These are phyloP conservation scores for Hydropsyche tenuis DNA, from an alignment of 1,140 invertebrate genomes.

Conservation along the genomic window DNA sequence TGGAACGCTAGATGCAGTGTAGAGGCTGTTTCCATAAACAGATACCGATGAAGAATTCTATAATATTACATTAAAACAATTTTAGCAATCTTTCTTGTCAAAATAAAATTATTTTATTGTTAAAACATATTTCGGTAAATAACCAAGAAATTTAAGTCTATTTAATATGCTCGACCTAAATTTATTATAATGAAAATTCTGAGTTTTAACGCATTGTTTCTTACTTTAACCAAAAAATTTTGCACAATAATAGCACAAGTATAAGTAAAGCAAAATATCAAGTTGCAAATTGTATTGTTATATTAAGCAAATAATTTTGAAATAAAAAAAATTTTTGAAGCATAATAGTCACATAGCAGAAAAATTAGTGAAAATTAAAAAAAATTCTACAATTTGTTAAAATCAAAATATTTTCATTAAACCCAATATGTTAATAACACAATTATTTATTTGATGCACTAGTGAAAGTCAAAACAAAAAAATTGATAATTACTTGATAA, in stretches of 20 bases:
- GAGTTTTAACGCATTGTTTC: too few relatives aligned
- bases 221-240: too few relatives aligned
- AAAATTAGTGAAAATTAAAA: background rate
- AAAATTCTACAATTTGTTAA: background rate
- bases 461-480: background rate
- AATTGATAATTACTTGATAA: slow-evolving; percentile 41
- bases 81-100: slow-evolving; percentile 8
- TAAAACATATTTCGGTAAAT: too few relatives aligned
- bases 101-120: too few relatives aligned
- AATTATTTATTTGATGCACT: background rate
- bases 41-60: slow-evolving; percentile 56
- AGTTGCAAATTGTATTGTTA: too few relatives aligned
- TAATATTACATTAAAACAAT: slow-evolving; percentile 31
- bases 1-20: slow-evolving; percentile 52
- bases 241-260: too few relatives aligned
- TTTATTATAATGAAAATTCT: too few relatives aligned
- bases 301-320: background rate
- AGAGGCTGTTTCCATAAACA: slow-evolving; percentile 57
- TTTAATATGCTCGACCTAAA: too few relatives aligned
- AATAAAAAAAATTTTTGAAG: background rate
- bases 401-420: background rate
- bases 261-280: too few relatives aligned
- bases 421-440: background rate
- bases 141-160: too few relatives aligned
- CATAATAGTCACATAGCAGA: background rate